Evolutionary conservation across 2,113 vertebrate genomes (phyloP), one percentile per base, ranked within the genome.

Genomic region (Steatornis caripensis): DNA sequence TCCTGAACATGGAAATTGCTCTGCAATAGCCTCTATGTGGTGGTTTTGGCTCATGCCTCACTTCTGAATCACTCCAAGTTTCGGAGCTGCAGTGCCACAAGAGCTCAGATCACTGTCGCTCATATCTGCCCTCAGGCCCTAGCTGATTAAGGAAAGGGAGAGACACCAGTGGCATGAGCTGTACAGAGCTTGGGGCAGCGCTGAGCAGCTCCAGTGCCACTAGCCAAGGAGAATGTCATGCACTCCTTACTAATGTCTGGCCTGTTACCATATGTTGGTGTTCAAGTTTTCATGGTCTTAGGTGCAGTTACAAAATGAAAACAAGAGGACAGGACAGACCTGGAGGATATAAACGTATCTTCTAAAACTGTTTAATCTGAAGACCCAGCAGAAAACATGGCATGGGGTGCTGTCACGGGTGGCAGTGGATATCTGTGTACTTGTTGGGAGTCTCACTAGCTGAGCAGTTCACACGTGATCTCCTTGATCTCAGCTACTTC

Each of bases 401-500:
- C 24, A 37, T 48, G 19, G 19, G 36, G 21, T 76, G 45, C 62
- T 61, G 54, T 6, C 3, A 2, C 30, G 36, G 11, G 41, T 53
- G 55, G 37, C 58, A 61, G 36, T 57, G 60, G 37, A 26, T 65
- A 9, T 78, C 81, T 41, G 13, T 22, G 17, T 62, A 22, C 23
- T 83, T 64, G 14, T 3, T 66, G 75, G 66, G 66, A 87, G 57
- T 57, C 69, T 54, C 45, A 4, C 36, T 61, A 62, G 14, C 58
- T 76, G 70, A 69, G 62, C 68, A 83, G 57, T 94, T 96, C 10
- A 12, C 66, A 69, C 84, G 77, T 65, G 53, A 78, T 85, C 53
- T 90, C 71, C 26, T 23, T 62, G 84, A 84, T 94, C 84, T 95
- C 89, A 76, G 61, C 55, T 66, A 19, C 62, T 88, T 88, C 82